These are phyloP conservation scores for Epsilonema sp. DNA, from an alignment of 2,888 invertebrate species.

Conservation along the genomic window DNA sequence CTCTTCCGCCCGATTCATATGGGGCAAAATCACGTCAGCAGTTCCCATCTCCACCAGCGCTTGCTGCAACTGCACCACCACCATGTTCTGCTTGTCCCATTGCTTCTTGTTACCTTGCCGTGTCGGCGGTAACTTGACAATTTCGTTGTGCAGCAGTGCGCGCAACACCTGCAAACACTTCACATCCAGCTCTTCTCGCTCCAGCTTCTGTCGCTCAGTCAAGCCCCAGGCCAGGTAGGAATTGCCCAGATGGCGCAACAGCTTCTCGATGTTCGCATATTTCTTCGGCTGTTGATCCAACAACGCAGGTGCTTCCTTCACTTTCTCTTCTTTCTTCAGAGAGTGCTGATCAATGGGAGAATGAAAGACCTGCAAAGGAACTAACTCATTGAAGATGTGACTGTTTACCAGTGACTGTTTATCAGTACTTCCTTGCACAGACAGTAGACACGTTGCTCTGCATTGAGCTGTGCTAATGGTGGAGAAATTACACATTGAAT, in stretches of 20 bases:
- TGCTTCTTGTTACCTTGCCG: constrained; percentile 16
- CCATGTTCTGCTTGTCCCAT: constrained; percentile 20
- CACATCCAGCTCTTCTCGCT: constrained; percentile 27
- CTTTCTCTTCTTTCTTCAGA: no score
- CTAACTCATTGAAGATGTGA: no score
- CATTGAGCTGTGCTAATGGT: no score
- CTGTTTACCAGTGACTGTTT: no score
- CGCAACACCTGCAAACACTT: constrained; percentile 29
- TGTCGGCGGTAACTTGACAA: constrained; percentile 26
- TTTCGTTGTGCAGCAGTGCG: constrained; percentile 29
- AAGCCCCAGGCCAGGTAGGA: constrained; percentile 6
- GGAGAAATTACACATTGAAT: no score
- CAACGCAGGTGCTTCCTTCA: neutral
- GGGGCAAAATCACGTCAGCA: constrained; percentile 24
- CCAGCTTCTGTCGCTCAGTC: constrained; percentile 16
- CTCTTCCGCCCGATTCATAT: constrained; percentile 24
- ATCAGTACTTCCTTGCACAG: no score
- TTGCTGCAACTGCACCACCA: constrained; percentile 23
- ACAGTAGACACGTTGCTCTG: no score
- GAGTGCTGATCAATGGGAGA: no score
- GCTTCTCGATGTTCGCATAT: neutral
- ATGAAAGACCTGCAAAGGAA: no score
- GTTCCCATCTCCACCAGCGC: constrained; percentile 22
- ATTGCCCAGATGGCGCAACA: constrained; percentile 1
- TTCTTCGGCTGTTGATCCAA: neutral